These are phyloP conservation scores for Philaenus spumarius DNA, from an alignment of 1,140 invertebrate species.

Conservation along the genomic window DNA sequence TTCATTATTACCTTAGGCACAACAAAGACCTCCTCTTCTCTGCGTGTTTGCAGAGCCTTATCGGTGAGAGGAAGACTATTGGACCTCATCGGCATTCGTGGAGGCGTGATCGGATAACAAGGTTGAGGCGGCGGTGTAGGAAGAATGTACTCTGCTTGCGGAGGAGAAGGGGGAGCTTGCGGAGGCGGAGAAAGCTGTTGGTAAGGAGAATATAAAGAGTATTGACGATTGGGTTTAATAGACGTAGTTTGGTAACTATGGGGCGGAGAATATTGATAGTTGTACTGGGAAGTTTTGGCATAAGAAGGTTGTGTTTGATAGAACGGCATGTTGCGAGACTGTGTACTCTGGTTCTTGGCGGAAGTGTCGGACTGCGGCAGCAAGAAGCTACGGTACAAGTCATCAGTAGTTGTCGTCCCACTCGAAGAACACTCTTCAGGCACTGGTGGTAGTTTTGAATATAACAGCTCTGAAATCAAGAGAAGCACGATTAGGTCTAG, in stretches of 20 bases:
- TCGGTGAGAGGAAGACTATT: constrained; percentile 37
- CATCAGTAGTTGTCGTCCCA: constrained; percentile 1
- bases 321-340: too few relatives aligned
- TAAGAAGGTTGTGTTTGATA: constrained; percentile 8
- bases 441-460: constrained; percentile 52
- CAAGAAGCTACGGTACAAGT: constrained; percentile 5
- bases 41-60: not conserved
- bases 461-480: constrained; percentile 47
- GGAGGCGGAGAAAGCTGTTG: constrained; percentile 18
- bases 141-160: not conserved
- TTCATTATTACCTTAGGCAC: constrained; percentile 43
- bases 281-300: not conserved
- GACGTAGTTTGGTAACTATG: not conserved
- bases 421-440: constrained; percentile 47
- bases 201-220: constrained; percentile 2
- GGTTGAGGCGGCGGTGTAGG: not conserved
- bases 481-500: too few relatives aligned
- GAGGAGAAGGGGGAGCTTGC: constrained; percentile 5
- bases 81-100: constrained; percentile 21
- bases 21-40: constrained; percentile 45
- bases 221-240: not conserved
- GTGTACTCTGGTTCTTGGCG: too few relatives aligned
- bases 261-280: not conserved
- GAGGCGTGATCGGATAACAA: not conserved
- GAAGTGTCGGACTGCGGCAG: too few relatives aligned